These are phyloP conservation scores for Agrilus mali DNA, from an alignment of 2,888 invertebrate species.

Conservation along the genomic window DNA sequence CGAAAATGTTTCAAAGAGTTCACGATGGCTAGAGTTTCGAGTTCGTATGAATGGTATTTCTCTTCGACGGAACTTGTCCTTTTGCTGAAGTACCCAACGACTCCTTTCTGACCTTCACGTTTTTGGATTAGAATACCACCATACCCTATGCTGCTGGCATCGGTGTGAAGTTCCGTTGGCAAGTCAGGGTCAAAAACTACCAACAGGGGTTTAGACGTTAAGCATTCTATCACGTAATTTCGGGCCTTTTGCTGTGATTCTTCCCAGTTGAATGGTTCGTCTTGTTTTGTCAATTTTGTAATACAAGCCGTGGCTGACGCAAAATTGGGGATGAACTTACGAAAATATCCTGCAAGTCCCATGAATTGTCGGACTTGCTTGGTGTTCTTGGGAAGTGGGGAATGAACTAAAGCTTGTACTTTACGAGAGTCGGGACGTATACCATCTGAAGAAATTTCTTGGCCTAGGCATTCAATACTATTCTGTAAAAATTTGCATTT, in stretches of 20 bases:
- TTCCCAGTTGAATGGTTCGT: slow-evolving; percentile 10
- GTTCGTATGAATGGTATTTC: slow-evolving; percentile 21
- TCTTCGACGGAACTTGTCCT: slow-evolving; percentile 16
- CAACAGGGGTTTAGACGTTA: slow-evolving; percentile 16
- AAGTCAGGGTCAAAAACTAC: slow-evolving; percentile 16
- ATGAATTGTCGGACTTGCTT: no score
- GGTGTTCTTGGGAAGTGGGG: slow-evolving; percentile 11
- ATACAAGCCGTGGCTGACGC: slow-evolving; percentile 11
- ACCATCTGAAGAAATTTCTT: slow-evolving; percentile 10
- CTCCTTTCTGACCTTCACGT: slow-evolving; percentile 9
- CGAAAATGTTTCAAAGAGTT: slow-evolving; percentile 18
- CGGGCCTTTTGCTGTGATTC: slow-evolving; percentile 12
- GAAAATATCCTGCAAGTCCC: slow-evolving; percentile 15
- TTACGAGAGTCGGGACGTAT: slow-evolving; percentile 13
- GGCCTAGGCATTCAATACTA: slow-evolving; percentile 14
- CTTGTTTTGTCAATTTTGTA: slow-evolving; percentile 8
- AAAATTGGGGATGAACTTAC: slow-evolving; percentile 15
- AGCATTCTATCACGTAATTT: slow-evolving; percentile 8
- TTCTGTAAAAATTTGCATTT: slow-evolving; percentile 14
- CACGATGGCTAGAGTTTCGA: slow-evolving; percentile 23
- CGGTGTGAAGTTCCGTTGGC: slow-evolving; percentile 18
- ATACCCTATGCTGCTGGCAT: slow-evolving; percentile 18
- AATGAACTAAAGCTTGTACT: slow-evolving; percentile 11
- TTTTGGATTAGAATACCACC: slow-evolving; percentile 20
- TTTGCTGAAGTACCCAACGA: slow-evolving; percentile 19